phyloP scores from a whole-genome alignment of 1,140 invertebrate genomes.

The Pinna nobilis region DNA sequence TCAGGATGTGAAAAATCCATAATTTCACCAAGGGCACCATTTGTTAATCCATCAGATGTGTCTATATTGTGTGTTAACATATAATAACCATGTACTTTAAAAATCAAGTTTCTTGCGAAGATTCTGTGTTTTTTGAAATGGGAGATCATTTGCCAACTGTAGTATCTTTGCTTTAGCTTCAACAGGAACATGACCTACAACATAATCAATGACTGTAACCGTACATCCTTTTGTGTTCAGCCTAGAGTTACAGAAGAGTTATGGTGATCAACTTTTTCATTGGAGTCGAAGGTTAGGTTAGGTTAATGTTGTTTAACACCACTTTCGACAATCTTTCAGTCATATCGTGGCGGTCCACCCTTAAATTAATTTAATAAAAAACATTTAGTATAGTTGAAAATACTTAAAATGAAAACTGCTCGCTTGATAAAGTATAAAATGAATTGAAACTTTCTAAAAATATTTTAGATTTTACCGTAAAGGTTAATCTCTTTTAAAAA shows the following conservation, averaged over 20 bases:
- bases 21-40: conserved; percentile 33
- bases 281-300: no score
- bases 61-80: conserved; percentile 31
- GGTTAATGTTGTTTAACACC: no score
- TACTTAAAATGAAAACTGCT: neutral
- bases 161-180: conserved; percentile 14
- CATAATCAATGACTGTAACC: conserved; percentile 9
- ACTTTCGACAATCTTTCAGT: no score
- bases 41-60: conserved; percentile 34
- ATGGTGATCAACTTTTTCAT: conserved; percentile 28
- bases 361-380: conserved; percentile 26
- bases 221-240: conserved; percentile 1
- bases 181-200: conserved; percentile 8
- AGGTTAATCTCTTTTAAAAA: no score
- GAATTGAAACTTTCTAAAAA: no score
- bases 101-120: conserved; percentile 4
- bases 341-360: no score
- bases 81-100: conserved; percentile 31
- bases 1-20: conserved; percentile 16
- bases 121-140: conserved; percentile 39
- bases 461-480: no score
- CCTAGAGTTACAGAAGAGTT: conserved; percentile 2
- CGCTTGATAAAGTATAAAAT: no score
- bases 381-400: no score
- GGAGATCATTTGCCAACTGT: conserved; percentile 15